Evolutionary conservation across 2,888 invertebrate genomes (phyloP).

Genomic region (Apodemia duryi): DNA sequence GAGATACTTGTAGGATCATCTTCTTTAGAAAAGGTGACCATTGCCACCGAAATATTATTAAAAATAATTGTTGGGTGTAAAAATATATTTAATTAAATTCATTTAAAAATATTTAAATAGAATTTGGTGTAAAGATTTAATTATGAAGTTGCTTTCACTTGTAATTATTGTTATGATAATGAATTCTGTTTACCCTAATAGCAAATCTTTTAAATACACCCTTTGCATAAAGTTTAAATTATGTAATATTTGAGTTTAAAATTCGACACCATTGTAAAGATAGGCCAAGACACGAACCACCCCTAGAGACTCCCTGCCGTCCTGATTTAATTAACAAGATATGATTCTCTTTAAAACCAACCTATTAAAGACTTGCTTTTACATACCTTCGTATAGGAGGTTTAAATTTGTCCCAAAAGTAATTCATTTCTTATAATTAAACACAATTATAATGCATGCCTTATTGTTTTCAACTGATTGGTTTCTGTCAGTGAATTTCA

Average conservation of each 20-base stretch:
- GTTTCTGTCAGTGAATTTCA: slow-evolving; percentile 40
- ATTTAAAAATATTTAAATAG: no score
- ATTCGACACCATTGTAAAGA: slow-evolving; percentile 65
- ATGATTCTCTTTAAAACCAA: slow-evolving; percentile 73
- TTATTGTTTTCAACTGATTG: slow-evolving; percentile 17
- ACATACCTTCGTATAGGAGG: slow-evolving; percentile 7
- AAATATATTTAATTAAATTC: no score
- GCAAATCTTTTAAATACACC: slow-evolving; percentile 48
- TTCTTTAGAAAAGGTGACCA: no score
- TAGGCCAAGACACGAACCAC: slow-evolving; percentile 51
- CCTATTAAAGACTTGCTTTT: slow-evolving; percentile 27
- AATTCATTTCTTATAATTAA: slow-evolving; percentile 11
- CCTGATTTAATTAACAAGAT: slow-evolving; percentile 79
- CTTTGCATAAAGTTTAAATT: slow-evolving; percentile 69
- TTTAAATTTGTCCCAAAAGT: slow-evolving; percentile 2
- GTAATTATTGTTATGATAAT: background rate
- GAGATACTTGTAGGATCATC: no score
- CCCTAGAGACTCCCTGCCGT: slow-evolving; percentile 65
- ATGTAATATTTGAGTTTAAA: slow-evolving; percentile 66
- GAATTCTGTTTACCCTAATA: slow-evolving; percentile 43
- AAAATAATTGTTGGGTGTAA: no score
- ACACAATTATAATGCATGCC: slow-evolving; percentile 17
- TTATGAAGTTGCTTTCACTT: background rate
- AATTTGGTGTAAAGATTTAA: background rate
- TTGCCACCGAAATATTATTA: no score